Percentiles rank a stretch among this genome's conserved stretches.
Conservation (phyloP, 2,888 invertebrate genomes). For the Himalopsyche japonica region DNA sequence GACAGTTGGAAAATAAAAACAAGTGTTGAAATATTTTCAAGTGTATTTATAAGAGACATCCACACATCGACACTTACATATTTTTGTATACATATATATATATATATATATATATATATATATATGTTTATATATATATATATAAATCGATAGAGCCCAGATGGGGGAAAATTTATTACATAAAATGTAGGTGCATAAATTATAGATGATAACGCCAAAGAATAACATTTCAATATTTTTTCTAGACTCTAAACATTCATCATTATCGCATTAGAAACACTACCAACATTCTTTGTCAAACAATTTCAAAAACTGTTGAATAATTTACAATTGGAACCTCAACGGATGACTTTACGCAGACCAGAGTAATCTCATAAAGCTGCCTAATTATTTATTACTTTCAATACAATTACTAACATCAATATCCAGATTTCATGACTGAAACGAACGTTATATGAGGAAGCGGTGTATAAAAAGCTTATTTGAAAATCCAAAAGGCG, state of each 20-base stretch:
- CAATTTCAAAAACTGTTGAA: slow-evolving; percentile 30
- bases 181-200: slow-evolving; percentile 41
- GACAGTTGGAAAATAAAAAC: slow-evolving; percentile 4
- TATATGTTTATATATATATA: neutral
- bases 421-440: slow-evolving; percentile 17
- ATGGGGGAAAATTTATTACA: slow-evolving; percentile 39
- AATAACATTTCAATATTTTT: slow-evolving; percentile 40
- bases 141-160: slow-evolving; percentile 39
- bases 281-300: slow-evolving; percentile 37
- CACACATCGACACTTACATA: slow-evolving; percentile 41
- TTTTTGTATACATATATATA: no score
- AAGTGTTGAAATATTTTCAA: slow-evolving; percentile 18
- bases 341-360: slow-evolving; percentile 30
- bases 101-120: neutral
- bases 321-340: slow-evolving; percentile 32
- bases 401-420: slow-evolving; percentile 15
- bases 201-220: slow-evolving; percentile 41
- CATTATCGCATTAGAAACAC: slow-evolving; percentile 32
- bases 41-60: slow-evolving; percentile 40
- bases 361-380: slow-evolving; percentile 28
- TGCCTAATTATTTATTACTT: slow-evolving; percentile 32
- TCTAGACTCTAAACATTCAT: slow-evolving; percentile 35
- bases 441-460: neutral
- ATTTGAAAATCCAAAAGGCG: neutral
- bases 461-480: slow-evolving; percentile 29